These are phyloP conservation scores for Eupithecia pulchellata DNA, from an alignment of 2,888 invertebrate species.

Conservation along the genomic window DNA sequence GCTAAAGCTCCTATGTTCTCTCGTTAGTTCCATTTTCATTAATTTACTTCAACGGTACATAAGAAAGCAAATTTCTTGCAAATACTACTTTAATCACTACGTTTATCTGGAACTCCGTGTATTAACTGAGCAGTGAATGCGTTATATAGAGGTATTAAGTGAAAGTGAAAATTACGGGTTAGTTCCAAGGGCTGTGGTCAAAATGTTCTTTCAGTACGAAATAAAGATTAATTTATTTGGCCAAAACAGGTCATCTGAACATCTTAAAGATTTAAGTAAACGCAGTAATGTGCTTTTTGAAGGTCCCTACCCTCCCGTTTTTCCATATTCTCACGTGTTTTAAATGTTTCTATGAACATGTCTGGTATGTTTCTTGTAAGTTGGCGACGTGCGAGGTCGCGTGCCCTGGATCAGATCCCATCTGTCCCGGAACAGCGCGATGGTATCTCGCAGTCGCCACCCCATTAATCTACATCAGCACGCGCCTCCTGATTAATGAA, in stretches of 20 bases:
- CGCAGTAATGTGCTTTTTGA: background rate
- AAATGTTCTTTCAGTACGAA: no score
- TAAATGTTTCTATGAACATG: background rate
- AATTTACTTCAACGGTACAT: no score
- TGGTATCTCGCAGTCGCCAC: slow-evolving; percentile 77
- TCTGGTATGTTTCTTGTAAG: background rate
- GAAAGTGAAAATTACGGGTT: no score
- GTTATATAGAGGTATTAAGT: no score
- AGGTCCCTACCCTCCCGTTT: background rate
- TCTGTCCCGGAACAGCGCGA: slow-evolving; percentile 75
- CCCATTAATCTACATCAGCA: slow-evolving; percentile 84
- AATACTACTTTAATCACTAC: no score
- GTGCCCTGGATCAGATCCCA: slow-evolving; percentile 62
- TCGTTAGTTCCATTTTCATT: background rate
- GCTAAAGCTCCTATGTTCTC: background rate
- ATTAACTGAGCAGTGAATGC: no score
- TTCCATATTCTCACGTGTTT: background rate
- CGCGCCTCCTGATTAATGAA: slow-evolving; percentile 82
- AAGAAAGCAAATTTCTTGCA: no score
- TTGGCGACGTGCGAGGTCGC: slow-evolving; percentile 24
- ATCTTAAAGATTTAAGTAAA: no score
- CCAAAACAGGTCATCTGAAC: no score
- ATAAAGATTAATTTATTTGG: no score
- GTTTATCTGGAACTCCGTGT: no score
- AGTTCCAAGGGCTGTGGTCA: no score